Base-by-base conservation (phyloP, 1,140 invertebrate genomes). In the Calycopis cecrops region DNA sequence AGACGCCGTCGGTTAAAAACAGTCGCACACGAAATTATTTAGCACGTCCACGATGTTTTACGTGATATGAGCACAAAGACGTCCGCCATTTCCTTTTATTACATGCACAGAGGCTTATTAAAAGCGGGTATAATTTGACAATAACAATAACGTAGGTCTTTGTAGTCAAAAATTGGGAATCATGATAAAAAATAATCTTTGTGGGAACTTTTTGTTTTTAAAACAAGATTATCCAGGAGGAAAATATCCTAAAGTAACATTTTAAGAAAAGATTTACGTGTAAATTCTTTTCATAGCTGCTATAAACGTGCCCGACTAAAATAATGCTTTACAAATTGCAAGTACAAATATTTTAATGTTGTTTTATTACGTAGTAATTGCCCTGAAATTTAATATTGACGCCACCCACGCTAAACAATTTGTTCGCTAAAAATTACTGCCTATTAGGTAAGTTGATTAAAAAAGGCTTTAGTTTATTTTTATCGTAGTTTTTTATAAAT, bases 151-250 rank as follows among this genome's bases (percentile, higher is more conserved):
- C 14, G 40, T 44, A 16, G 40, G 14, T 16, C 40, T 44, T 44
- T 44, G 40, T 44, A 44, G 40, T 44, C 40, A 44, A 44, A 44
- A 44, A 16, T 44, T 16, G 40, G 40, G 40, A 44, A 44, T 16
- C 12, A 44, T 44, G 40, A 16, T 17, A 44, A 44, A 40, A 40
- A 14, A 40, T n/a, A n/a, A n/a, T 6, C 9, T 16, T 44, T 16
- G 16, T 44, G 40, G 12, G 40, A 44, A 9, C 40, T 9, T 28
- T 28, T 14, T 14, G 40, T 16, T 44, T 44, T 16, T 44, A 9
- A 40, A 12, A 11, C 14, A 44, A 44, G 40, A 44, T 44, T 44
- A 16, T 44, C 21, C 21, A 44, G 17, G 6, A 16, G 40, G 2
- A 44, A 14, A 44, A 44, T 44, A 44, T 44, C 14, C 14, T 17